phyloP scores from a whole-genome alignment of 2,888 invertebrate species.

The Scrobipalpa atriplicella region DNA sequence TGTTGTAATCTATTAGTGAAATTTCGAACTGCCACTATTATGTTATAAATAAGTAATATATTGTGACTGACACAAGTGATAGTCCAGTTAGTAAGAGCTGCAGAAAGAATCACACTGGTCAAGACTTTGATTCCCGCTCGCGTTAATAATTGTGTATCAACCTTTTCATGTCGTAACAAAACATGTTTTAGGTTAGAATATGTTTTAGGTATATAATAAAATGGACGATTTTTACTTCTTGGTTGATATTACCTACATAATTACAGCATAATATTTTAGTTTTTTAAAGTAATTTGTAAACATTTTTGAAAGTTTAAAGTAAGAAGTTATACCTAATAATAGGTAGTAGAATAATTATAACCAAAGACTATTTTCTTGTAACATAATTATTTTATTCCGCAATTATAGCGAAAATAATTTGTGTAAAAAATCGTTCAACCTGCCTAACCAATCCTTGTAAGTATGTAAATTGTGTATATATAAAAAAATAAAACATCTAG shows the following conservation, averaged over 20 bases:
- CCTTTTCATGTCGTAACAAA: no score
- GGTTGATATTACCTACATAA: background rate
- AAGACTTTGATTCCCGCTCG: no score
- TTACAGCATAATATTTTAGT: background rate
- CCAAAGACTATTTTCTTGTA: background rate
- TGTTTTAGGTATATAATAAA: background rate
- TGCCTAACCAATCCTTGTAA: conserved; percentile 1
- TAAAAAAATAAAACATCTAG: conserved; percentile 71
- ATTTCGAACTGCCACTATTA: no score
- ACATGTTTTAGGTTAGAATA: background rate
- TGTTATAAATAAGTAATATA: no score
- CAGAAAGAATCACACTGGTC: no score
- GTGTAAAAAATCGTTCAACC: background rate
- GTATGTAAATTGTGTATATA: conserved; percentile 41
- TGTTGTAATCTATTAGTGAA: background rate
- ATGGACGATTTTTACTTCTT: conserved; percentile 10
- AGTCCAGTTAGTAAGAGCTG: no score
- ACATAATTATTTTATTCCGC: background rate
- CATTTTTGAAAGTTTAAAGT: background rate
- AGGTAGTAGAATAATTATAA: background rate
- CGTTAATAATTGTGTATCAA: no score
- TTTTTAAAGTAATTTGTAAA: background rate
- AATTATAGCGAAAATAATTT: no score
- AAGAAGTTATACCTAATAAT: background rate
- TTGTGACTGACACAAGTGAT: no score